Evolutionary conservation across 2,797 vertebrate genomes (phyloP).

Genomic region (Sarcoramphus papa): DNA sequence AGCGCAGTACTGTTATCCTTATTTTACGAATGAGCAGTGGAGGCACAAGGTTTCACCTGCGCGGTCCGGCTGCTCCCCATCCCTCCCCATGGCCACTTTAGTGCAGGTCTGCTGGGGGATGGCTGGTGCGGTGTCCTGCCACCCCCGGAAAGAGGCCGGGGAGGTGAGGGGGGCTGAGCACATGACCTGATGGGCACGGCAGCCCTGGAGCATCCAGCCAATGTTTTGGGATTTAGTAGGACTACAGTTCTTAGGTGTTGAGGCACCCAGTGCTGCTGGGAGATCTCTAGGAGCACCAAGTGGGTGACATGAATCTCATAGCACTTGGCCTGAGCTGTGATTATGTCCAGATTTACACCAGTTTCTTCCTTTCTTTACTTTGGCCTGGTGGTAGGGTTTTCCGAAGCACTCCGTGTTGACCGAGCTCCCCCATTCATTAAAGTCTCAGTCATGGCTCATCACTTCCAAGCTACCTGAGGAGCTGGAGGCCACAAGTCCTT

Average conservation of each 20-base stretch:
- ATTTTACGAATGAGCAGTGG: not conserved
- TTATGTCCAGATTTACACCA: not conserved
- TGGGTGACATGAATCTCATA: not conserved
- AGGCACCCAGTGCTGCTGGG: not conserved
- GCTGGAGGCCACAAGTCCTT: not conserved
- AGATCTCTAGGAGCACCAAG: not conserved
- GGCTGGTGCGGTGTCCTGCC: not conserved
- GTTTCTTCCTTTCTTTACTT: not conserved
- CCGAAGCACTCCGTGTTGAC: not conserved
- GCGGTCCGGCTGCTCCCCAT: not conserved
- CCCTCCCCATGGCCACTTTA: no score
- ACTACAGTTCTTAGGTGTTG: not conserved
- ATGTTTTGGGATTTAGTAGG: not conserved
- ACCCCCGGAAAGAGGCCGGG: not conserved
- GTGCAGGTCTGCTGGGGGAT: not conserved
- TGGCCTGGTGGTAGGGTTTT: not conserved
- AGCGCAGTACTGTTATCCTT: not conserved
- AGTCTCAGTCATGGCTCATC: not conserved
- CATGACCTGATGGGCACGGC: accelerated
- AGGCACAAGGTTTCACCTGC: not conserved
- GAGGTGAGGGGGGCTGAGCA: not conserved
- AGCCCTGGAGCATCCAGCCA: not conserved
- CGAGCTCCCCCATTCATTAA: not conserved
- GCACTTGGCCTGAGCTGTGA: not conserved
- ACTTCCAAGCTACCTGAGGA: not conserved